Base-by-base conservation (phyloP, 2,113 vertebrate genomes). In the Scartelaos histophorus region DNA sequence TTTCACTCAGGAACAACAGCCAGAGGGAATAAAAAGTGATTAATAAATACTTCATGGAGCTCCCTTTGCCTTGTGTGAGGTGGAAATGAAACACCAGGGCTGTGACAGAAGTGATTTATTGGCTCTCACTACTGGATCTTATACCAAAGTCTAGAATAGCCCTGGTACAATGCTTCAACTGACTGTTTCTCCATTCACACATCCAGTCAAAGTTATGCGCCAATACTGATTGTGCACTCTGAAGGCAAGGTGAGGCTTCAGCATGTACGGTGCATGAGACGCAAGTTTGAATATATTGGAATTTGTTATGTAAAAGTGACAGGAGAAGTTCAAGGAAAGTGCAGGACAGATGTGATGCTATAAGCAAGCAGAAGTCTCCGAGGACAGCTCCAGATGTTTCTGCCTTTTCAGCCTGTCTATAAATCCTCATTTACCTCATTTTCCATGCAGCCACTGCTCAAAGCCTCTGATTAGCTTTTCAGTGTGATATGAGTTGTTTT, bases 91-190 rank as follows among this genome's bases (percentile, higher is more conserved):
- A 86, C 78, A 88, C 66, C 79, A 82, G 67, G 69, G 54, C 75
- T 0, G 45, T 81, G 85, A 85, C 88, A 82, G 73, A 73, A 45
- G 35, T 78, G 85, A 91, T 89, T 81, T 85, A 92, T 90, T 82
- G 67, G 82, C 64, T 73, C 66, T 49, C 67, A 43, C 29, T 45
- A 66, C 64, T 74, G 73, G 76, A 72, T 64, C 70, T 62, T 58
- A 17, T 81, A 58, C 29, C 78, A 16, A 22, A 60, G 65, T 70
- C 82, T 85, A 66, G 7, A 43, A 43, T 62, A 66, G 68, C 51
- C 66, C 29, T 13, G 6, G 56, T 58, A 60, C 68, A 49, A 10
- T 69, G 67, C 68, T 45, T 80, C 64, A 58, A 1, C 57, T 60
- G 66, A 74, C 54, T 75, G 66, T 19, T 71, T 53, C 58, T 61